These are phyloP conservation scores for Pelodiscus sinensis DNA, from an alignment of 2,113 vertebrate species.

Conservation along the genomic window DNA sequence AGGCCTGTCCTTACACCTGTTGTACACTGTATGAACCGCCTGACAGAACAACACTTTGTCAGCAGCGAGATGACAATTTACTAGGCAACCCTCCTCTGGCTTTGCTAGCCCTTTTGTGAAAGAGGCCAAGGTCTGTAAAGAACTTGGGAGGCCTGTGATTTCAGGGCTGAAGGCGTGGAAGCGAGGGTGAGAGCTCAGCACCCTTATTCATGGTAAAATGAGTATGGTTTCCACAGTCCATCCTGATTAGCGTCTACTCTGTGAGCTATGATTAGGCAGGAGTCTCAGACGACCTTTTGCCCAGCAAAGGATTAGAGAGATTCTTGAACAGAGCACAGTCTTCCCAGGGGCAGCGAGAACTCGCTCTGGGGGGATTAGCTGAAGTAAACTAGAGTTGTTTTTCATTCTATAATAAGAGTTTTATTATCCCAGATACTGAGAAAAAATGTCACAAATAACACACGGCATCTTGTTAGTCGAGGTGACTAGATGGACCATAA, in stretches of 20 bases:
- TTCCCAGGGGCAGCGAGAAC: slow-evolving; percentile 56
- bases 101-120: slow-evolving; percentile 7
- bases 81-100: slow-evolving; percentile 22
- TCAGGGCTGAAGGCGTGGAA: slow-evolving; percentile 27
- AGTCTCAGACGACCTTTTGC: slow-evolving; percentile 56
- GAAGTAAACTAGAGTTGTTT: slow-evolving; percentile 41
- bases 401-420: background rate
- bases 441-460: slow-evolving; percentile 35
- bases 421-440: background rate
- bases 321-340: slow-evolving; percentile 46
- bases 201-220: slow-evolving; percentile 64
- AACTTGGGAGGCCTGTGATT: slow-evolving; percentile 57
- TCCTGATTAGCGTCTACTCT: slow-evolving; percentile 58
- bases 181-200: slow-evolving; percentile 46
- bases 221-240: slow-evolving; percentile 64
- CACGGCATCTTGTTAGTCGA: background rate
- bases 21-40: slow-evolving; percentile 1
- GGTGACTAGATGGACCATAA: background rate
- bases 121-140: slow-evolving; percentile 28
- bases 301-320: slow-evolving; percentile 34
- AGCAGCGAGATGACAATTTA: background rate
- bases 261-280: slow-evolving; percentile 58
- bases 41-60: slow-evolving; percentile 20
- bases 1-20: background rate
- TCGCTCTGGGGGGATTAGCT: slow-evolving; percentile 54